These are phyloP conservation scores for Cyanoramphus novaezelandiae DNA, from an alignment of 2,113 vertebrate genomes.

Conservation along the genomic window DNA sequence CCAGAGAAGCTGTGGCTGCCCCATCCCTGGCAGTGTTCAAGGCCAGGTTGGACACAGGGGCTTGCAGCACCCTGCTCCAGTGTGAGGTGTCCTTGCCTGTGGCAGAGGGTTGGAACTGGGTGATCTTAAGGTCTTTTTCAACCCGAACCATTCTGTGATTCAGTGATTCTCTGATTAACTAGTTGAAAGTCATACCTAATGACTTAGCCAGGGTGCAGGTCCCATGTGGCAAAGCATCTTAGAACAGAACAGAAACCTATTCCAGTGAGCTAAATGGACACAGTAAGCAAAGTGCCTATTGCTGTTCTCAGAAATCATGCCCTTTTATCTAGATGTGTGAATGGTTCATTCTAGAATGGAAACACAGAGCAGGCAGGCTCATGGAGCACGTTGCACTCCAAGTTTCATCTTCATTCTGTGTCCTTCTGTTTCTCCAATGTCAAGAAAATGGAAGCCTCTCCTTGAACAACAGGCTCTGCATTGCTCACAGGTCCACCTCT, in stretches of 20 bases:
- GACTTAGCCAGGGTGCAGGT: neutral
- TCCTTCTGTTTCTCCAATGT: neutral
- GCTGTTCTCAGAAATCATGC: neutral
- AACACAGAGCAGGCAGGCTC: neutral
- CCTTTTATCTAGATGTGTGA: neutral
- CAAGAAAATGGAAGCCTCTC: neutral
- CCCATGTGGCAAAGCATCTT: neutral
- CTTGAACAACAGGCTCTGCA: neutral
- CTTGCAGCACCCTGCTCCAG: neutral
- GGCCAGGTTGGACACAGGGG: no score
- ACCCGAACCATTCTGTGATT: neutral
- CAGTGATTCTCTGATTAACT: neutral
- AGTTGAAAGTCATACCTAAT: neutral
- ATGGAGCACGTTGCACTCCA: neutral
- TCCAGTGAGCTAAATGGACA: neutral
- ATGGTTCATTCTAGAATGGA: neutral
- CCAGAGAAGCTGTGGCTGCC: no score
- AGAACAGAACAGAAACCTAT: neutral
- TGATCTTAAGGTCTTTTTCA: neutral
- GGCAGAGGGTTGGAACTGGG: neutral
- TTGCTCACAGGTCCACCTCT: neutral
- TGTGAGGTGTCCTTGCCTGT: neutral
- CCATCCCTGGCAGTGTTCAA: neutral
- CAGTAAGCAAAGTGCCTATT: neutral
- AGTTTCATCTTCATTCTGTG: neutral